phyloP scores from a whole-genome alignment of 2,113 vertebrate genomes.

The Nematolebias whitei region DNA sequence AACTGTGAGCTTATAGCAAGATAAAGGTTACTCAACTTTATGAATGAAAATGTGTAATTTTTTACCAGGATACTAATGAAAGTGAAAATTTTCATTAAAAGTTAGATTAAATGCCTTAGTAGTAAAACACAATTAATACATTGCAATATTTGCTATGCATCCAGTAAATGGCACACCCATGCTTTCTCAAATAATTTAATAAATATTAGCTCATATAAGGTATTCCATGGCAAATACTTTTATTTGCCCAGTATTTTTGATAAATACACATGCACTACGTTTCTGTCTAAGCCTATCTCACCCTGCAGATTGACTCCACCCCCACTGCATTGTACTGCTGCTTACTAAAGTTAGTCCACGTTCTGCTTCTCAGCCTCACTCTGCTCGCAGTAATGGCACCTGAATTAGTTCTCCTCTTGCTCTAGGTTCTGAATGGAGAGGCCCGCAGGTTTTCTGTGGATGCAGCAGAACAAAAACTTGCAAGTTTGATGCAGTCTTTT shows the following conservation, averaged over 20 bases:
- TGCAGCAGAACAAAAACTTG: background rate
- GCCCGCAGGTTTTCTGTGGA: background rate
- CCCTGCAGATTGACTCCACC: constrained; percentile 8
- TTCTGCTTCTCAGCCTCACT: background rate
- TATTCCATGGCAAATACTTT: background rate
- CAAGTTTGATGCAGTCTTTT: background rate
- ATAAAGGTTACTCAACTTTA: background rate
- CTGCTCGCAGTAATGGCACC: background rate
- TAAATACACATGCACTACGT: background rate
- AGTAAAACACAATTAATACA: background rate
- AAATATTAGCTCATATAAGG: background rate
- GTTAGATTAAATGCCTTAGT: background rate
- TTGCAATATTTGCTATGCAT: background rate
- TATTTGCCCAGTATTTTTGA: background rate
- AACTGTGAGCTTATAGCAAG: too few species aligned
- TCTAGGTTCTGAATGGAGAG: background rate
- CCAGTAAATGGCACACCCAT: background rate
- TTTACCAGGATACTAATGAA: too few species aligned
- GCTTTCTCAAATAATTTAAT: background rate
- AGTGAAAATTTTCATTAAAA: background rate
- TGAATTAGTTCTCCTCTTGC: background rate
- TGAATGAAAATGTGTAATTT: background rate
- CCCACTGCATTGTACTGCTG: background rate
- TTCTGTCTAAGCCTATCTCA: background rate
- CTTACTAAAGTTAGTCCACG: constrained; percentile 1